Evolutionary conservation across 2,113 vertebrate species (phyloP).

Genomic region (Pimephales promelas): DNA sequence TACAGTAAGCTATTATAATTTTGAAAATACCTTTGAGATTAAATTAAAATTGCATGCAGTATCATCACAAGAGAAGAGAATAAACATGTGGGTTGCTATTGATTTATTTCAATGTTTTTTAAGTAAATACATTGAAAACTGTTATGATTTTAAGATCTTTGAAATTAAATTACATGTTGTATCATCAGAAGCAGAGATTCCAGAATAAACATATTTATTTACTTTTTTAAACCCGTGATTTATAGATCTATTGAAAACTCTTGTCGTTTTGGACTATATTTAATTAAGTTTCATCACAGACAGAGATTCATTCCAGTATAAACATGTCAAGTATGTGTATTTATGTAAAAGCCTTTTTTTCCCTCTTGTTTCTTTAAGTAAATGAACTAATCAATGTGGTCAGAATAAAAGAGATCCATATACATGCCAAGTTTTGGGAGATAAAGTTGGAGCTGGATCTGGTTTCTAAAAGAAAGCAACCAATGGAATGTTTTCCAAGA

Average conservation of each 20-base stretch:
- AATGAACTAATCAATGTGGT: not conserved
- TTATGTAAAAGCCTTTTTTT: not conserved
- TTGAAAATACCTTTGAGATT: no score
- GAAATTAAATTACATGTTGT: no score
- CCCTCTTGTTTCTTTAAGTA: not conserved
- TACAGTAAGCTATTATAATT: not conserved
- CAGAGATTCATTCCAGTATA: not conserved
- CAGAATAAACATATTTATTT: not conserved
- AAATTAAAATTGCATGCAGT: not conserved
- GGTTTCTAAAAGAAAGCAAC: conserved; percentile 55
- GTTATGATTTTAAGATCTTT: no score
- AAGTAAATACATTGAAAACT: no score
- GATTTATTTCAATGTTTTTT: not conserved
- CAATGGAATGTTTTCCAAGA: conserved; percentile 59
- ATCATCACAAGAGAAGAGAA: not conserved
- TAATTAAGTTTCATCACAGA: not conserved
- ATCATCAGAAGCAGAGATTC: no score
- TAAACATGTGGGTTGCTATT: not conserved
- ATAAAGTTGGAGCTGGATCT: conserved; percentile 44
- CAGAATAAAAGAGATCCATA: not conserved
- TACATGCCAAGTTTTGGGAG: conserved; percentile 35
- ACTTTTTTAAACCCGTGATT: not conserved
- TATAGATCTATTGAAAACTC: not conserved
- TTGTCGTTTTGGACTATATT: not conserved
- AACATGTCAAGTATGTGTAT: not conserved